Percentiles rank a stretch among this genome's conserved stretches.
These are phyloP conservation scores for Entomyzon cyanotis DNA, from an alignment of 2,113 vertebrate genomes.

Conservation along the genomic window DNA sequence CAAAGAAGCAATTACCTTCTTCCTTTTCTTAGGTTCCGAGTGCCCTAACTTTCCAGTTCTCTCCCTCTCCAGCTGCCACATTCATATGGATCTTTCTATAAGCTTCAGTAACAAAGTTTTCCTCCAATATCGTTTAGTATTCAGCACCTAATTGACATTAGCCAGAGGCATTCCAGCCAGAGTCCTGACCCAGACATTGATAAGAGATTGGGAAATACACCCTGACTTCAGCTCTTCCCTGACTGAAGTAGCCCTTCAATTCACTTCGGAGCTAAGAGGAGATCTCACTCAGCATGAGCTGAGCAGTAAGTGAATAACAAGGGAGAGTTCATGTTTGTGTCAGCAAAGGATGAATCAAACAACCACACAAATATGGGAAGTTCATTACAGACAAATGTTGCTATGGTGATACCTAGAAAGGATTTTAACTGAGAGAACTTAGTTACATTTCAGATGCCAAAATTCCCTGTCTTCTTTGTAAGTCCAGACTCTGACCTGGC, in stretches of 20 bases:
- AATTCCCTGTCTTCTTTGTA: neutral
- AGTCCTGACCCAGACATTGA: neutral
- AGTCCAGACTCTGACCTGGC: neutral
- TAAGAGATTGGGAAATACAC: neutral
- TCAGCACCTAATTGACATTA: neutral
- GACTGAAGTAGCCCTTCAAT: neutral
- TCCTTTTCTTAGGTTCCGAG: neutral
- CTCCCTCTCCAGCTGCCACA: neutral
- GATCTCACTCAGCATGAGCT: neutral
- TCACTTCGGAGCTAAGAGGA: neutral
- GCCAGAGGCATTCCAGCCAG: neutral
- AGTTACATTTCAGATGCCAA: neutral
- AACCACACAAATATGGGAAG: neutral
- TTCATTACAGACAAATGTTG: conserved; percentile 33
- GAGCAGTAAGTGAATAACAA: neutral
- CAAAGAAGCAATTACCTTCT: neutral
- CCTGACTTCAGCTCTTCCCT: neutral
- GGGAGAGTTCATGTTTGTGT: neutral
- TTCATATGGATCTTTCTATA: neutral
- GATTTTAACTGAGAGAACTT: conserved; percentile 28
- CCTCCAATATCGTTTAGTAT: neutral
- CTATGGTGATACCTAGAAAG: conserved; percentile 32
- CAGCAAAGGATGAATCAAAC: conserved; percentile 29
- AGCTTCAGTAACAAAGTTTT: neutral
- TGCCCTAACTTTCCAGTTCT: neutral